A percentile compares a stretch with the other conserved stretches of the same genome.
These are phyloP conservation scores for Phyllostomus discolor DNA, from an alignment of 2,113 vertebrate genomes.

Conservation along the genomic window DNA sequence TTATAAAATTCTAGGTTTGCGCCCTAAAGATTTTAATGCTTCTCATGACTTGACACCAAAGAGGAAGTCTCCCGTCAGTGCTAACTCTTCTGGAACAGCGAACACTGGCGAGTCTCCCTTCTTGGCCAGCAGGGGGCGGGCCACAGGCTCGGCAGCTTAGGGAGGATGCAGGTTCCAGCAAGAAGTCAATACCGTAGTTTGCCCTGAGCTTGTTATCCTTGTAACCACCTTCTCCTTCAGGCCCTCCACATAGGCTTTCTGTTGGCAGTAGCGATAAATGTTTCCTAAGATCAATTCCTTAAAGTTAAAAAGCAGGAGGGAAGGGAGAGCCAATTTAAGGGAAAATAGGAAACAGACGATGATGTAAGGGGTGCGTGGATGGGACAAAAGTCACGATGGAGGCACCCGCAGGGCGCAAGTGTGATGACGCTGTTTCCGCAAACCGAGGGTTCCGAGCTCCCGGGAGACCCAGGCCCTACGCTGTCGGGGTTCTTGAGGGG, in stretches of 20 bases:
- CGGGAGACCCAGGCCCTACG: background rate
- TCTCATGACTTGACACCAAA: background rate
- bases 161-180: background rate
- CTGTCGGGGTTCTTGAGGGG: background rate
- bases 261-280: background rate
- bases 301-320: background rate
- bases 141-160: background rate
- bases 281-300: background rate
- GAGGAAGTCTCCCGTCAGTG: background rate
- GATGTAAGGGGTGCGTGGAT: background rate
- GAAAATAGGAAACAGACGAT: background rate
- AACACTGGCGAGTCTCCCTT: background rate
- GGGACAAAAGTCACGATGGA: rapidly evolving
- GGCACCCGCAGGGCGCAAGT: rapidly evolving
- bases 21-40: background rate
- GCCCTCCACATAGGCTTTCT: background rate
- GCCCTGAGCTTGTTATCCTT: background rate
- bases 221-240: background rate
- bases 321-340: background rate
- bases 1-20: background rate
- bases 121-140: background rate
- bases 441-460: background rate
- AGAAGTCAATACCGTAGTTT: background rate
- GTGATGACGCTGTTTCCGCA: background rate
- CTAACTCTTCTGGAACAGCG: background rate